Evolutionary conservation across 2,797 vertebrate genomes (phyloP).

Genomic region (Urosaurus nigricauda): DNA sequence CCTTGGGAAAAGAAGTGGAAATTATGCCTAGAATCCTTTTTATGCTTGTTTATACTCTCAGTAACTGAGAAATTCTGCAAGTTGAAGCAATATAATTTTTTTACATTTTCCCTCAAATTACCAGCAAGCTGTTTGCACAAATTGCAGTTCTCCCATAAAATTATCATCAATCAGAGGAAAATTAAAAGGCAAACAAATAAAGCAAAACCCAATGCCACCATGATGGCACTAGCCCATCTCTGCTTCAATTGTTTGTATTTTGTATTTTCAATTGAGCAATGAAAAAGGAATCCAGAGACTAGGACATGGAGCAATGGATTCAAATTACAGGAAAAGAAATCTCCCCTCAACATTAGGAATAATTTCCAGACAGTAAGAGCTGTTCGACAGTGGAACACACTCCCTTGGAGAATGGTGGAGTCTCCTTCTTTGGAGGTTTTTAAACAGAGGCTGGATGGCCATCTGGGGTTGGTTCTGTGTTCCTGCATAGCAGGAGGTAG

Average conservation of each 20-base stretch:
- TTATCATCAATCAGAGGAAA: conserved; percentile 53
- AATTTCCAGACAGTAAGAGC: too few relatives aligned
- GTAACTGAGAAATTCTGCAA: conserved; percentile 52
- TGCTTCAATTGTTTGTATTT: conserved; percentile 11
- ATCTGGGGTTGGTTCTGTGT: too few relatives aligned
- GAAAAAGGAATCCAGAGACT: background rate
- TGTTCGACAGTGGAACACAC: too few relatives aligned
- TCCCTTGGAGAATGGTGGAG: too few relatives aligned
- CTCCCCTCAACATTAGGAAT: too few relatives aligned
- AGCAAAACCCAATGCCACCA: background rate
- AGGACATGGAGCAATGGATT: too few relatives aligned
- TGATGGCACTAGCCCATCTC: background rate
- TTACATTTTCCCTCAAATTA: conserved; percentile 50
- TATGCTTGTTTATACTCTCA: conserved; percentile 50
- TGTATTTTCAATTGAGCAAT: conserved; percentile 39
- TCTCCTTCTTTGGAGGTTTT: too few relatives aligned
- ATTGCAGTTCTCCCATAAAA: conserved; percentile 54
- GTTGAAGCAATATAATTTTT: conserved; percentile 39
- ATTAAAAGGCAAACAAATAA: conserved; percentile 38
- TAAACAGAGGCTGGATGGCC: too few relatives aligned
- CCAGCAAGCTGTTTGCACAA: conserved; percentile 46
- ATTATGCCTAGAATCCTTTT: conserved; percentile 45
- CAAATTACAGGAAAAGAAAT: too few relatives aligned
- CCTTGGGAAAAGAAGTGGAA: conserved; percentile 35
- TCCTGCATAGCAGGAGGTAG: too few relatives aligned